Conservation (phyloP, 1,140 invertebrate species). For the Brachionus calyciflorus region DNA sequence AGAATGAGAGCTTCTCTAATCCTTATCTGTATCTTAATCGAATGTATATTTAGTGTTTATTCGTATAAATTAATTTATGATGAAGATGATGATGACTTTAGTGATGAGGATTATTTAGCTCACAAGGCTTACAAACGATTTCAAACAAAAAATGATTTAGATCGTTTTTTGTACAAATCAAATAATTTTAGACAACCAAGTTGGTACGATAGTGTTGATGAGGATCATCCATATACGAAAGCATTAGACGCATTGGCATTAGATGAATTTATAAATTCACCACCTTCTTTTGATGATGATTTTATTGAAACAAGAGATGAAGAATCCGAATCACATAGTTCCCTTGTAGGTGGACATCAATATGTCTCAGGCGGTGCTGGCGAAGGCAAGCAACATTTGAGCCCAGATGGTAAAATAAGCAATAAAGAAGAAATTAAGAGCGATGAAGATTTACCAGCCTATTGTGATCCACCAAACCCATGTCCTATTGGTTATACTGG, state of each 20-base stretch:
- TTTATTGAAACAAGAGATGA: not conserved
- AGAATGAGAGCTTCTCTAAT: not conserved
- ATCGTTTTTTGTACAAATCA: not conserved
- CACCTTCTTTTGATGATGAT: not conserved
- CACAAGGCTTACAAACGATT: not conserved
- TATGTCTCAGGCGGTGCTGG: constrained; percentile 66
- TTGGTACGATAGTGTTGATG: not conserved
- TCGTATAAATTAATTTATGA: constrained; percentile 5
- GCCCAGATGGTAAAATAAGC: constrained; percentile 65
- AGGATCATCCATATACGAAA: not conserved
- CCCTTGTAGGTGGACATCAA: constrained; percentile 20
- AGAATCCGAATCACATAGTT: constrained; percentile 32
- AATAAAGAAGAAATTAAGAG: constrained; percentile 74
- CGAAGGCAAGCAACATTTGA: constrained; percentile 70
- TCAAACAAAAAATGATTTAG: not conserved
- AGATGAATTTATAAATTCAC: not conserved
- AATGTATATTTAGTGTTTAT: not conserved
- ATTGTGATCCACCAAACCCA: constrained; percentile 97
- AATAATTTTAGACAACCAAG: not conserved
- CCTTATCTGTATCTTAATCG: not conserved
- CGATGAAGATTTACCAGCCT: constrained; percentile 86
- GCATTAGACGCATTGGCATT: not conserved
- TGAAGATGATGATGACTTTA: not conserved
- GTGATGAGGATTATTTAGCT: not conserved
- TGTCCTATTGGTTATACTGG: constrained; percentile 73